phyloP scores from a whole-genome alignment of 1,140 invertebrate species.

The Caerostris extrusa region DNA sequence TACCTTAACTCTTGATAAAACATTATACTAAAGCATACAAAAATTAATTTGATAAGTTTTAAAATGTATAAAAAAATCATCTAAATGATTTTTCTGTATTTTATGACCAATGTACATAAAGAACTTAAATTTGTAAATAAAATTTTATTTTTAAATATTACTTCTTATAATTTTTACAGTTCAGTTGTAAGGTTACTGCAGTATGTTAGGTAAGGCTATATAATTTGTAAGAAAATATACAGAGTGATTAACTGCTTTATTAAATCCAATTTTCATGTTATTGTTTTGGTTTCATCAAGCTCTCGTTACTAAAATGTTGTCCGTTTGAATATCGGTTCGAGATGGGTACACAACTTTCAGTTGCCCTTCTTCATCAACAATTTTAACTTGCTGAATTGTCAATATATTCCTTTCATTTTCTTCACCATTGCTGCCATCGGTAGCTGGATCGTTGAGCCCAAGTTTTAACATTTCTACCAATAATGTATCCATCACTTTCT shows the following conservation, averaged over 20 bases:
- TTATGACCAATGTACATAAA: too few relatives aligned
- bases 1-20: slow-evolving; percentile 61
- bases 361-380: slow-evolving; percentile 87
- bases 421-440: slow-evolving; percentile 82
- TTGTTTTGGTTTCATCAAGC: background rate
- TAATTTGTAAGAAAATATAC: too few relatives aligned
- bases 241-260: too few relatives aligned
- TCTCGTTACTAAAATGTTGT: slow-evolving; percentile 77
- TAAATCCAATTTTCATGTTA: too few relatives aligned
- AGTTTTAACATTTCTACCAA: slow-evolving; percentile 85
- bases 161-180: too few relatives aligned
- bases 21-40: slow-evolving; percentile 53
- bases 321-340: slow-evolving; percentile 85
- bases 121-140: too few relatives aligned
- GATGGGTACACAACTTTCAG: slow-evolving; percentile 90
- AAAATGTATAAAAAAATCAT: too few relatives aligned
- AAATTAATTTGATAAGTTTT: background rate
- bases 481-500: slow-evolving; percentile 87
- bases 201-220: too few relatives aligned
- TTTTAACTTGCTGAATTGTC: slow-evolving; percentile 86
- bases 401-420: slow-evolving; percentile 80
- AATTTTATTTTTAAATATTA: too few relatives aligned
- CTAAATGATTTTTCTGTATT: too few relatives aligned
- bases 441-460: slow-evolving; percentile 79
- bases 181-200: too few relatives aligned